A percentile compares a stretch with the other conserved stretches of the same genome.
Conservation (phyloP, 2,113 vertebrate species). For the Peucedramus taeniatus region DNA sequence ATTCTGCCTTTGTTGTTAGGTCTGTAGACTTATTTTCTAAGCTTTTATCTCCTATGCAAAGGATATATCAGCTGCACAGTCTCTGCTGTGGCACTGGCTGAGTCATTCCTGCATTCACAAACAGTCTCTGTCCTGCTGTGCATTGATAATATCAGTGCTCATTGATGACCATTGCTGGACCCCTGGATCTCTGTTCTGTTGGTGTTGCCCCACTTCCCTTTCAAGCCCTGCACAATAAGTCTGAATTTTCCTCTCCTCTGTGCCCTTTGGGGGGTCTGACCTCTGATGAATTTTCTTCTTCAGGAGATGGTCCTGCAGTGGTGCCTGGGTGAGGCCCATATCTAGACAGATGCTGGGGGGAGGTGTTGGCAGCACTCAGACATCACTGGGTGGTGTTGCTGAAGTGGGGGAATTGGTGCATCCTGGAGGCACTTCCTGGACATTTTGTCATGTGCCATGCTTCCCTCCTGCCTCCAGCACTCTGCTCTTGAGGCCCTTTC, state of each 20-base stretch:
- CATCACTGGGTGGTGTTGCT: background rate
- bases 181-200: background rate
- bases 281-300: background rate
- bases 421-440: background rate
- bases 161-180: background rate
- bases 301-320: background rate
- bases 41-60: background rate
- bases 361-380: accelerated
- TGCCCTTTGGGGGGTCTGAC: background rate
- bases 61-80: background rate
- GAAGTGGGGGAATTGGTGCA: background rate
- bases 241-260: background rate
- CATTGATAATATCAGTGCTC: background rate
- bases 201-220: background rate
- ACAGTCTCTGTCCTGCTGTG: background rate
- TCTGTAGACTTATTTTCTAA: background rate
- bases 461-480: background rate
- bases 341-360: background rate
- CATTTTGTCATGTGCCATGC: background rate
- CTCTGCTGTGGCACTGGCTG: background rate
- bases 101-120: slow-evolving; percentile 20
- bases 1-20: background rate
- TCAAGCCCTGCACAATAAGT: background rate
- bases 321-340: background rate
- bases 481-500: background rate